Percentiles rank a stretch among this genome's conserved stretches.
phyloP scores from a whole-genome alignment of 1,140 invertebrate genomes.

The Solenopsis invicta region DNA sequence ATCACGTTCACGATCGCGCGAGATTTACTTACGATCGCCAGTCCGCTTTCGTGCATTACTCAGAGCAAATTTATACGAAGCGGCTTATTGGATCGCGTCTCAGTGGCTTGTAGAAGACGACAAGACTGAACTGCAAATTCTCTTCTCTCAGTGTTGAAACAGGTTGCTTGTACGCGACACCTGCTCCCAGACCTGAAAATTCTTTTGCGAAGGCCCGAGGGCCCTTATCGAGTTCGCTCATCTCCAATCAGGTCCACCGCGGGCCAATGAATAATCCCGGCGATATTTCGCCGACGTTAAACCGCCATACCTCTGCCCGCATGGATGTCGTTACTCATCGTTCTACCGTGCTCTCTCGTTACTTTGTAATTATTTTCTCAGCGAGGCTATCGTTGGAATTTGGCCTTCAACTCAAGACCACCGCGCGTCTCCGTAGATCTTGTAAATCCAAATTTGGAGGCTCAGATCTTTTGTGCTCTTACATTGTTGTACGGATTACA shows the following conservation, averaged over 20 bases:
- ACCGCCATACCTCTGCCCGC: constrained; percentile 39
- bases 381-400: constrained; percentile 55
- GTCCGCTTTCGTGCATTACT: constrained; percentile 59
- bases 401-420: constrained; percentile 33
- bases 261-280: constrained; percentile 69
- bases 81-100: constrained; percentile 47
- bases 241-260: constrained; percentile 71
- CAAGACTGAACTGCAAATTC: constrained; percentile 64
- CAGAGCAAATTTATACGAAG: constrained; percentile 52
- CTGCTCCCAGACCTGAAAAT: constrained; percentile 73
- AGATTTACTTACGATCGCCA: constrained; percentile 58
- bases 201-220: constrained; percentile 61
- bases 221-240: constrained; percentile 73
- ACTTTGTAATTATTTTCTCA: constrained; percentile 63
- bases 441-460: constrained; percentile 19
- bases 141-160: constrained; percentile 66
- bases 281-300: constrained; percentile 71
- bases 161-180: constrained; percentile 72
- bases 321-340: constrained; percentile 56
- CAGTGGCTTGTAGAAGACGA: constrained; percentile 50
- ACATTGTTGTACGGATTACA: neutral
- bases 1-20: constrained; percentile 41
- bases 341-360: constrained; percentile 45
- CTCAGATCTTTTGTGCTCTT: neutral
- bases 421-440: too few relatives aligned